These are phyloP conservation scores for Hybos culiciformis DNA, from an alignment of 2,888 invertebrate species.

Conservation along the genomic window DNA sequence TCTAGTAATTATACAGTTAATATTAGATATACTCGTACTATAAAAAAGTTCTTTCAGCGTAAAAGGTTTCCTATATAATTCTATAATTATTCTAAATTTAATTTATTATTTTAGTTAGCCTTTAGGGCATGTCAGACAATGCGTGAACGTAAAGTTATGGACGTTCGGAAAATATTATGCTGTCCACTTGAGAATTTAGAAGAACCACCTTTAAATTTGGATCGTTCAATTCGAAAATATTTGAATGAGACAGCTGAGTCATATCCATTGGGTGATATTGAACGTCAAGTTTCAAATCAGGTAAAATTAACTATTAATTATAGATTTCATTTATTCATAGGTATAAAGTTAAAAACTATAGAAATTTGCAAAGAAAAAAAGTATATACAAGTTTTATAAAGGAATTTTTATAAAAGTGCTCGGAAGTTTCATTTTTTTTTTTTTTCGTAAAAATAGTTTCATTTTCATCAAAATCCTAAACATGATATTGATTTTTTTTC, in stretches of 20 bases:
- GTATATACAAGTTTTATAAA: not conserved
- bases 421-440: not conserved
- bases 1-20: too few relatives aligned
- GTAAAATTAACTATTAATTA: conserved; percentile 28
- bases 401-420: not conserved
- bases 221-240: conserved; percentile 47
- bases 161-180: conserved; percentile 50
- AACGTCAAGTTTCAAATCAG: conserved; percentile 51
- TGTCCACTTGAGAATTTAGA: conserved; percentile 35
- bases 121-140: conserved; percentile 58
- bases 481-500: too few relatives aligned
- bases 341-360: too few relatives aligned
- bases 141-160: conserved; percentile 57
- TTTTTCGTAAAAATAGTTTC: too few relatives aligned
- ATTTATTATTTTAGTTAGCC: conserved; percentile 42
- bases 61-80: too few relatives aligned
- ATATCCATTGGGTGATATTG: conserved; percentile 54
- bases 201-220: conserved; percentile 37
- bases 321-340: too few relatives aligned
- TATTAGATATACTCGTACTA: too few relatives aligned
- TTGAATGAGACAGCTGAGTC: conserved; percentile 55
- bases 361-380: not conserved
- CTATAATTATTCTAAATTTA: too few relatives aligned
- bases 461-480: too few relatives aligned
- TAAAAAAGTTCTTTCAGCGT: too few relatives aligned